phyloP scores from a whole-genome alignment of 2,113 vertebrate species.

The Cololabis saira region DNA sequence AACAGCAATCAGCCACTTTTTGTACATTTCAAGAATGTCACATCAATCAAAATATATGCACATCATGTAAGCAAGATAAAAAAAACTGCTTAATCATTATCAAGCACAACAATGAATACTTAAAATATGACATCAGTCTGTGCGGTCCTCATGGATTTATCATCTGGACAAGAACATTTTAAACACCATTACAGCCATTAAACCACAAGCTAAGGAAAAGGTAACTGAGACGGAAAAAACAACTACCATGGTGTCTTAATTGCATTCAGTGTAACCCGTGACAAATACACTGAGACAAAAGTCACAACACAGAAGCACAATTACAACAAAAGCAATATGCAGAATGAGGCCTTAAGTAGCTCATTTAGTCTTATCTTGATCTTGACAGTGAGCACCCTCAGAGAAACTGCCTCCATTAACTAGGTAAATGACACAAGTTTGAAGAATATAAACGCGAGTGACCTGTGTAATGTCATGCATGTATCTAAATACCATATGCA shows the following conservation, averaged over 20 bases:
- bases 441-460: slow-evolving; percentile 10
- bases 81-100: slow-evolving; percentile 3
- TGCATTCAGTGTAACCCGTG: slow-evolving; percentile 29
- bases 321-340: slow-evolving; percentile 24
- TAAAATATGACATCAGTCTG: slow-evolving; percentile 67
- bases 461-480: slow-evolving; percentile 29
- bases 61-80: slow-evolving; percentile 13
- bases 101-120: slow-evolving; percentile 36
- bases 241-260: slow-evolving; percentile 3
- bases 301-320: slow-evolving; percentile 51
- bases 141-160: slow-evolving; percentile 32
- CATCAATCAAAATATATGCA: slow-evolving; percentile 18
- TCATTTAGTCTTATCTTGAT: slow-evolving; percentile 8
- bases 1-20: slow-evolving; percentile 7
- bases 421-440: slow-evolving; percentile 31
- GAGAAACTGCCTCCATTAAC: slow-evolving; percentile 8
- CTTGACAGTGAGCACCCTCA: slow-evolving; percentile 3
- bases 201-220: slow-evolving; percentile 26
- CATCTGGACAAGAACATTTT: slow-evolving; percentile 31
- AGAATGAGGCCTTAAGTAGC: neutral
- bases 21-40: slow-evolving; percentile 13
- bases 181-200: slow-evolving; percentile 36
- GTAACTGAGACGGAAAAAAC: slow-evolving; percentile 24
- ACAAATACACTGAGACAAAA: slow-evolving; percentile 28
- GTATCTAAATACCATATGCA: slow-evolving; percentile 35